A percentile compares a stretch with the other conserved stretches of the same genome.
These are phyloP conservation scores for Lamprologus ornatipinnis DNA, from an alignment of 2,113 vertebrate species.

Conservation along the genomic window DNA sequence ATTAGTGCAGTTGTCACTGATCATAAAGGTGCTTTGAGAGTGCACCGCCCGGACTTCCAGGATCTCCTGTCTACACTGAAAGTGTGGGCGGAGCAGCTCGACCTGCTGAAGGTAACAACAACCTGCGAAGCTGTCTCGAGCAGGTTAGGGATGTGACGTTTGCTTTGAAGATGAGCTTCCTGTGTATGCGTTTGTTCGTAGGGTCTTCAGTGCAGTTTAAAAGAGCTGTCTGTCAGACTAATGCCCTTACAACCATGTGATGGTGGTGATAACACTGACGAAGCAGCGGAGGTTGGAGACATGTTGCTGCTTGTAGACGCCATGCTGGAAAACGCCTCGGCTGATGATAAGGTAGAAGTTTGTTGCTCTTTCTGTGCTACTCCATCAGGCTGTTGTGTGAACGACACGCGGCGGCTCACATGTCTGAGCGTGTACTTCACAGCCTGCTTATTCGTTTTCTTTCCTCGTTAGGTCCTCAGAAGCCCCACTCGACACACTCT, in stretches of 20 bases:
- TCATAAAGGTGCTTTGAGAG: slow-evolving; percentile 64
- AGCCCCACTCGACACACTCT: slow-evolving; percentile 69
- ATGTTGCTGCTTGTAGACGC: slow-evolving; percentile 77
- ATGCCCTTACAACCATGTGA: slow-evolving; percentile 68
- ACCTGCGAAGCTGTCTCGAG: accelerated
- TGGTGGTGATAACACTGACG: slow-evolving; percentile 5
- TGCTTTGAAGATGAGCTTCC: neutral
- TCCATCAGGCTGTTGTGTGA: neutral
- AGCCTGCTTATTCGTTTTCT: neutral
- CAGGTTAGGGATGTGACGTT: too few species aligned
- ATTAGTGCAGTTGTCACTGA: slow-evolving; percentile 70
- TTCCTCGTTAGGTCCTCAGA: slow-evolving; percentile 58
- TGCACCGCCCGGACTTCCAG: slow-evolving; percentile 60
- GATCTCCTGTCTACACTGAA: slow-evolving; percentile 75
- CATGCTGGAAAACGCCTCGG: slow-evolving; percentile 76
- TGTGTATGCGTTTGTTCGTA: neutral
- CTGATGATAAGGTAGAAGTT: neutral
- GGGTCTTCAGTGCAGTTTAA: slow-evolving; percentile 74
- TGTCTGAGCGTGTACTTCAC: neutral
- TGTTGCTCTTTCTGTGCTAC: accelerated
- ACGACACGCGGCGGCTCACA: accelerated
- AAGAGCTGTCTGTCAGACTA: slow-evolving; percentile 65
- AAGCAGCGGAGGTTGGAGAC: slow-evolving; percentile 73
- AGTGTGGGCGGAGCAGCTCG: slow-evolving; percentile 81
- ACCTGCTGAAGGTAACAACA: slow-evolving; percentile 73